Evolutionary conservation across 2,113 vertebrate genomes (phyloP).

Genomic region (Ameiurus melas): DNA sequence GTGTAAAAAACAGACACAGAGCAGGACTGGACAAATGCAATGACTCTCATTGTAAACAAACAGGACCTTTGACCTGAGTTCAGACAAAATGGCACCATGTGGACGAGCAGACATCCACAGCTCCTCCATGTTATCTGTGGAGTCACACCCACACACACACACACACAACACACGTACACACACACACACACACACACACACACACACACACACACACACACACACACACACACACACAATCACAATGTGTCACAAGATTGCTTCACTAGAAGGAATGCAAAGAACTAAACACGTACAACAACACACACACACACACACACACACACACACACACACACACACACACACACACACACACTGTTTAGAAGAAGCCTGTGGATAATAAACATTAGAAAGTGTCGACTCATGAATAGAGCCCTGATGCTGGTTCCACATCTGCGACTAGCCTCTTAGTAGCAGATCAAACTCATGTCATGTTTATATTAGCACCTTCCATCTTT

Average conservation of each 20-base stretch:
- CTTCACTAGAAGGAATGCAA: conserved; percentile 1
- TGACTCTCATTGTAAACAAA: conserved; percentile 13
- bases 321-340: neutral
- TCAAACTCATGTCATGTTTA: conserved; percentile 27
- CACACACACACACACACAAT: conserved; percentile 6
- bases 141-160: conserved; percentile 1
- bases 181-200: neutral
- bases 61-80: conserved; percentile 44
- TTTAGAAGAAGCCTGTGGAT: neutral
- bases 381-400: neutral
- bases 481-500: neutral
- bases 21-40: conserved; percentile 34
- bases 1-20: neutral
- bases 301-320: conserved; percentile 8
- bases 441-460: neutral
- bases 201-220: neutral
- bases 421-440: neutral
- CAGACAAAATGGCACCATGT: conserved; percentile 52
- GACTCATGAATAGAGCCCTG: conserved; percentile 22
- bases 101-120: conserved; percentile 35
- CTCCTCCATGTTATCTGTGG: conserved; percentile 31
- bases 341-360: neutral
- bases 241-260: conserved; percentile 18
- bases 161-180: neutral
- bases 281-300: conserved; percentile 10